These are phyloP conservation scores for Spizaetus ornatus DNA, from an alignment of 2,113 vertebrate species.

Conservation along the genomic window DNA sequence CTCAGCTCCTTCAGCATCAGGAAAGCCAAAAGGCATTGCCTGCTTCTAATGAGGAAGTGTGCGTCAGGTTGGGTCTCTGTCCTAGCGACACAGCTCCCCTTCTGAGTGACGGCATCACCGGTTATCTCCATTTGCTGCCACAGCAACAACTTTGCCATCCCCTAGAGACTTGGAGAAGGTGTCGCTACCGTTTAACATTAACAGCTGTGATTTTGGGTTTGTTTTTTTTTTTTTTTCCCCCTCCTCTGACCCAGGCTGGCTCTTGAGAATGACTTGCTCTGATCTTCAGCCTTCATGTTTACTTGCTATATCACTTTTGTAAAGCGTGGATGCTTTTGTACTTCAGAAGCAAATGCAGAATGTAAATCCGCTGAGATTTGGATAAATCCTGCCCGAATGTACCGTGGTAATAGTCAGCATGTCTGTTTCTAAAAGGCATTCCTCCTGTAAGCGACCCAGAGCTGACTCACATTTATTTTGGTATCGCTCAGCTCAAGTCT, in stretches of 20 bases:
- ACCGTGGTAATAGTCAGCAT: neutral
- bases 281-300: neutral
- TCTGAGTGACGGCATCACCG: fast-evolving
- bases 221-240: neutral
- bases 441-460: neutral
- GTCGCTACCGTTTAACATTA: neutral
- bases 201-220: neutral
- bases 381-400: neutral
- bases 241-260: neutral
- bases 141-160: neutral
- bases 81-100: neutral
- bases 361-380: neutral
- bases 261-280: neutral
- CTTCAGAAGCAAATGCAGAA: neutral
- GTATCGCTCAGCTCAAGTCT: neutral
- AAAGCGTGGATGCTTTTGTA: neutral
- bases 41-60: neutral
- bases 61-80: neutral
- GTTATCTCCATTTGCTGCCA: neutral
- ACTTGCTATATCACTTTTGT: neutral
- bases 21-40: neutral
- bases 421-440: neutral
- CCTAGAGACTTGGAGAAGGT: neutral
- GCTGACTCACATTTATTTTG: neutral
- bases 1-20: neutral